Conservation (phyloP, 2,113 vertebrate species). For the Chaetodon auriga region DNA sequence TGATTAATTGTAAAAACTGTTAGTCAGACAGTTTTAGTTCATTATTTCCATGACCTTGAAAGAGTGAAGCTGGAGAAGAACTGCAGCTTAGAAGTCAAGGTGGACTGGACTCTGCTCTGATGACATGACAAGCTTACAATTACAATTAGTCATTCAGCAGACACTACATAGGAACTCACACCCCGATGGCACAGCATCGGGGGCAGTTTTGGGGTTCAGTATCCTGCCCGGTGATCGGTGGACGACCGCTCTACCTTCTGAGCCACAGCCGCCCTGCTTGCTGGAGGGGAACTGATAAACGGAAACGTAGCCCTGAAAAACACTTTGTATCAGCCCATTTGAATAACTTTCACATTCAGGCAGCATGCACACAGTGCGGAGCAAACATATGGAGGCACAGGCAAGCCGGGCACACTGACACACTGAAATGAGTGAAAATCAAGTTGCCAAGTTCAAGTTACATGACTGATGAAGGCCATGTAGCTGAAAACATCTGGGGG, state of each 20-base stretch:
- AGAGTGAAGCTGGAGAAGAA: neutral
- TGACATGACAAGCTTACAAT: too few relatives aligned
- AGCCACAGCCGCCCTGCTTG: too few relatives aligned
- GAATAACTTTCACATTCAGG: constrained; percentile 1
- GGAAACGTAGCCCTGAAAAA: neutral
- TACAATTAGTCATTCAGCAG: too few relatives aligned
- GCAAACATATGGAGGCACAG: neutral
- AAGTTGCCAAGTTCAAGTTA: neutral
- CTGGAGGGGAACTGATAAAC: too few relatives aligned
- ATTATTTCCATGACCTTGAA: neutral
- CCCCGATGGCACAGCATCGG: too few relatives aligned
- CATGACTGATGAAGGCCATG: neutral
- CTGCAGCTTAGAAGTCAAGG: neutral
- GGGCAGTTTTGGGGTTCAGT: too few relatives aligned
- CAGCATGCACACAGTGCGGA: neutral
- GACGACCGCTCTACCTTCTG: too few relatives aligned
- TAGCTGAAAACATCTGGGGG: neutral
- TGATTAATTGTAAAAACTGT: neutral
- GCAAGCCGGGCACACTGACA: neutral
- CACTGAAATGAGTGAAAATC: neutral
- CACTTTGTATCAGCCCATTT: neutral
- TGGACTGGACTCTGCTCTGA: neutral
- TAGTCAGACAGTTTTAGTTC: neutral
- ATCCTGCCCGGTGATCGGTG: too few relatives aligned
- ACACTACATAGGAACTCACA: too few relatives aligned